Evolutionary conservation across 2,888 invertebrate genomes (phyloP).

Genomic region (Sipha maydis): DNA sequence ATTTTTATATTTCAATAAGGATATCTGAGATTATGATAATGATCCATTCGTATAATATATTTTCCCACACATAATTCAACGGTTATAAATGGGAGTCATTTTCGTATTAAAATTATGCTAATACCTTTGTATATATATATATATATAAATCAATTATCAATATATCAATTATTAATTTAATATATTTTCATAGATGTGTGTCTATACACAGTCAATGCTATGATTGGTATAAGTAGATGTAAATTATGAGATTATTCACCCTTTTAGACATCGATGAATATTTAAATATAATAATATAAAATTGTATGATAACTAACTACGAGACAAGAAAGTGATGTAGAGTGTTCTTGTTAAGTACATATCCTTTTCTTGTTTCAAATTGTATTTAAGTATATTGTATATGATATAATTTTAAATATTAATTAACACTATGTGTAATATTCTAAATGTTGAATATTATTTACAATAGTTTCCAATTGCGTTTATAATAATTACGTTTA

Average conservation of each 20-base stretch:
- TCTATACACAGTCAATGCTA: too few relatives aligned
- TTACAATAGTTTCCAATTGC: background rate
- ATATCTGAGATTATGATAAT: too few relatives aligned
- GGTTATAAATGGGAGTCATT: too few relatives aligned
- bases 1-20: too few relatives aligned
- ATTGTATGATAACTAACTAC: constrained; percentile 4
- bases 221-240: background rate
- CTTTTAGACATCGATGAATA: too few relatives aligned
- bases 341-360: background rate
- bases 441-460: background rate
- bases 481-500: background rate
- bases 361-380: background rate
- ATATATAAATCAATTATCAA: too few relatives aligned
- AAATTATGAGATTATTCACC: background rate
- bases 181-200: too few relatives aligned
- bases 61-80: too few relatives aligned
- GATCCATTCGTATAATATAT: too few relatives aligned
- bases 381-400: background rate
- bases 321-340: background rate
- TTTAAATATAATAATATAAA: constrained; percentile 4
- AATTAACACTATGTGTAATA: background rate
- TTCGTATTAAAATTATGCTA: background rate
- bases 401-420: background rate
- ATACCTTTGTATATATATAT: background rate
- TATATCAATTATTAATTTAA: too few relatives aligned